Percentiles rank a stretch among this genome's conserved stretches.
These are phyloP conservation scores for Rhinatrema bivittatum DNA, from an alignment of 2,797 vertebrate genomes.

Conservation along the genomic window DNA sequence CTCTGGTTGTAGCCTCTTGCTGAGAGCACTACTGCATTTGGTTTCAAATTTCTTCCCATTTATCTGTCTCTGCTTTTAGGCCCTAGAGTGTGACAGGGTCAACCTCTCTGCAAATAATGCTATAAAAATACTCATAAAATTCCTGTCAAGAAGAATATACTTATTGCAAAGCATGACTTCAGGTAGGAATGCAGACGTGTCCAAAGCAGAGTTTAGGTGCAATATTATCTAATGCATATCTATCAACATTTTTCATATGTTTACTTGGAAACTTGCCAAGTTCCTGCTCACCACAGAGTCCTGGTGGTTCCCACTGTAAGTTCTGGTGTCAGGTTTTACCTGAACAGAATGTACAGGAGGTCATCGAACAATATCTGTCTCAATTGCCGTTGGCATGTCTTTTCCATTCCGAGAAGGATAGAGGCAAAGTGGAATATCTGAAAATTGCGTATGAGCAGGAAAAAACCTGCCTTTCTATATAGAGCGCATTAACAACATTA, in stretches of 20 bases:
- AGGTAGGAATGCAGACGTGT: not conserved
- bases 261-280: too few species aligned
- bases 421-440: slow-evolving; percentile 62
- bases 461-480: slow-evolving; percentile 72
- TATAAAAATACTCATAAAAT: slow-evolving; percentile 1
- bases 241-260: too few species aligned
- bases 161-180: rapidly evolving
- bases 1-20: not conserved
- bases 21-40: slow-evolving; percentile 1
- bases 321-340: too few species aligned
- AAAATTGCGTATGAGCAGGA: slow-evolving; percentile 66
- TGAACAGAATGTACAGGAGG: too few species aligned
- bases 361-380: too few species aligned
- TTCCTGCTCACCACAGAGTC: too few species aligned
- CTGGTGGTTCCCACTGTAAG: too few species aligned
- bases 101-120: slow-evolving; percentile 1
- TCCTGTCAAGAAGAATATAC: not conserved
- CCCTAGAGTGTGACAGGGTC: not conserved
- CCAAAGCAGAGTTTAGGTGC: slow-evolving; percentile 3
- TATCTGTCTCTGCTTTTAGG: not conserved
- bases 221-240: too few species aligned
- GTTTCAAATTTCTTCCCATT: not conserved
- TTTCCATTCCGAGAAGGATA: too few species aligned
- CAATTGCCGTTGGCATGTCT: too few species aligned
- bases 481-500: slow-evolving; percentile 90